Evolutionary conservation across 2,113 vertebrate species (phyloP), one percentile per base, ranked within the genome.

Genomic region (Mastomys coucha): DNA sequence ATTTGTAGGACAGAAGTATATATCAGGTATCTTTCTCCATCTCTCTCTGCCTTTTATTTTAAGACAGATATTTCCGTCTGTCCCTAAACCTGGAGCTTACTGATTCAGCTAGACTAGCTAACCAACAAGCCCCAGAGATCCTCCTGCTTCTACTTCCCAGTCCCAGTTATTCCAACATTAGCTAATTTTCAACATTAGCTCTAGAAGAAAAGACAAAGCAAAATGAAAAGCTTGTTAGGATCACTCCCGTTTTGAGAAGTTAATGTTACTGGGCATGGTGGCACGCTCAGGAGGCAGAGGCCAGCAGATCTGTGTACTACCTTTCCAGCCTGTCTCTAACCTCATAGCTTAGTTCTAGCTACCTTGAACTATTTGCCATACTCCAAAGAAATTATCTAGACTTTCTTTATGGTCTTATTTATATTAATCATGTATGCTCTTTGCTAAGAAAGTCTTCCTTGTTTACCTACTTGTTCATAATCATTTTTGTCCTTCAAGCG

Each of bases 201-300:
- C 56, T 97, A 72, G 82, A 92, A 92, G 13, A 92, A 88, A 93
- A 78, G 86, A 85, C 93, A 84, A 95, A 91, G 78, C 91, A 84
- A 95, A 87, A 13, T 7, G 77, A 93, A 94, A 45, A 56, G 75
- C n/a, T 95, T 89, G 51, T 93, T 88, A 56, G 67, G 63, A 73
- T 96, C 60, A 95, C 7, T 94, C 88, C 51, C 45, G 58, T 75
- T 92, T 93, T 82, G 96, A 96, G 36, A 42, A 33, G 87, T 94
- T 93, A 33, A 16, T 91, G 28, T 77, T 36, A 89, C 69, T 94
- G 39, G 60, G 89, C 82, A 70, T 19, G 31, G 49, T 96, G 51
- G 20, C 73, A 7, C n/a, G 7, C 56, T 60, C 11, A 13, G 56
- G 56, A 84, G 39, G 81, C 81, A 42, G 58, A 84, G 56, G 92